Conservation (phyloP, 2,113 vertebrate genomes). For the Dromas ardeola region DNA sequence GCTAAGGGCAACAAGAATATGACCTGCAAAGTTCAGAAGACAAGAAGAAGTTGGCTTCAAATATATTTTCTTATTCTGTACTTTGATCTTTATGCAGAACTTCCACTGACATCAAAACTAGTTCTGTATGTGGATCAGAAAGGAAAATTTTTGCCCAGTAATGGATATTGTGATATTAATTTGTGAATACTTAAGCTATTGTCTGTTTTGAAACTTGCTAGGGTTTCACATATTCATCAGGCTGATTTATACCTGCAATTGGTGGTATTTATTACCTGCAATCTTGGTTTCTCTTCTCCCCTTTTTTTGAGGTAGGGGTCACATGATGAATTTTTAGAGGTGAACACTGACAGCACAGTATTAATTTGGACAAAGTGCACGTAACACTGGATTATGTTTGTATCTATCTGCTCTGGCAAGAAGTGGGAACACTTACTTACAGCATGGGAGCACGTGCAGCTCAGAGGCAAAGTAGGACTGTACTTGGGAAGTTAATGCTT, state of each 20-base stretch:
- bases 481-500: slow-evolving; percentile 38
- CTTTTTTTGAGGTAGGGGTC: background rate
- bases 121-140: background rate
- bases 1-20: background rate
- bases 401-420: slow-evolving; percentile 21
- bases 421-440: background rate
- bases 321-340: background rate
- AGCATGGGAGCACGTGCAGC: background rate
- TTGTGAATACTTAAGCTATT: slow-evolving; percentile 16
- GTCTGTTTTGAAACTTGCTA: background rate
- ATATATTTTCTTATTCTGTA: background rate
- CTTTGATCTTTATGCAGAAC: background rate
- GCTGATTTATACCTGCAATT: background rate
- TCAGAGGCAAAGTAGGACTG: background rate
- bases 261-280: background rate
- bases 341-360: slow-evolving; percentile 31
- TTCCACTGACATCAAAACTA: background rate
- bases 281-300: background rate
- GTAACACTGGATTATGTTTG: background rate
- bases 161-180: background rate
- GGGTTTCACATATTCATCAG: background rate
- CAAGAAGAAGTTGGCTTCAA: background rate
- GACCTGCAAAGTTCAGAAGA: background rate
- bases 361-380: slow-evolving; percentile 15
- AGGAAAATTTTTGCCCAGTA: background rate